A percentile compares a stretch with the other conserved stretches of the same genome.
Conservation (phyloP, 2,113 vertebrate species). For the Cygnus atratus region DNA sequence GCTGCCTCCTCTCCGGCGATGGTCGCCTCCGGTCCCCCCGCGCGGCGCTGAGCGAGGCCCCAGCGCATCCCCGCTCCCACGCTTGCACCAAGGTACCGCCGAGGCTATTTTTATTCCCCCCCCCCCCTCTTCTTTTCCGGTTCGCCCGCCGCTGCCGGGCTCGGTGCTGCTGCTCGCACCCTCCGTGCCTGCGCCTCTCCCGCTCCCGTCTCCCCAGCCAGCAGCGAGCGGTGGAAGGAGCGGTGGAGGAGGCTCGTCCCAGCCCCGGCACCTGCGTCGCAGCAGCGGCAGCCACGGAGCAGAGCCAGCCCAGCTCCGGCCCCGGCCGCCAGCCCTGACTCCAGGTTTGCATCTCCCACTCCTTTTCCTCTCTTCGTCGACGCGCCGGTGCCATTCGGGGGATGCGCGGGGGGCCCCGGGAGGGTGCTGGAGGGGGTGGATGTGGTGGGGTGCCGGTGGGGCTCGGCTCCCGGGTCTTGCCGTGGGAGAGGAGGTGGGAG, state of each 20-base stretch:
- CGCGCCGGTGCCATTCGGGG: background rate
- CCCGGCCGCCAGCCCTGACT: constrained; percentile 22
- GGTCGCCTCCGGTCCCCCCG: constrained; percentile 14
- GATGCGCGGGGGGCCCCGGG: background rate
- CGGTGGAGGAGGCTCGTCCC: background rate
- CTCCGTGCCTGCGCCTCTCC: background rate
- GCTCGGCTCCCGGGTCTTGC: background rate
- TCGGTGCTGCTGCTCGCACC: constrained; percentile 12
- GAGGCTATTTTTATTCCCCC: constrained; percentile 18
- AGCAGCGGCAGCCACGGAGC: background rate
- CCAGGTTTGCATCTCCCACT: constrained; percentile 61
- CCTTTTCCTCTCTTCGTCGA: background rate
- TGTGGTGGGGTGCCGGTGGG: background rate
- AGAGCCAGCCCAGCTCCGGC: background rate
- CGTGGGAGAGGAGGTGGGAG: background rate
- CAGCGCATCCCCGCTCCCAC: constrained; percentile 37
- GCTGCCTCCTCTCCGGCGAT: constrained; percentile 30
- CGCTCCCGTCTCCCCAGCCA: constrained; percentile 4
- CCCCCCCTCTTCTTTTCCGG: background rate
- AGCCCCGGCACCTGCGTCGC: constrained; percentile 23
- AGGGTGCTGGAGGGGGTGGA: background rate
- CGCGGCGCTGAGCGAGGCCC: constrained; percentile 34
- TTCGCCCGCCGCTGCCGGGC: background rate
- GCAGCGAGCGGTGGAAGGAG: background rate
- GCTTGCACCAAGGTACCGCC: constrained; percentile 38